Evolutionary conservation across 2,113 vertebrate species (phyloP), one percentile per base, ranked within the genome.

Genomic region (Epinephelus cyanopodus): DNA sequence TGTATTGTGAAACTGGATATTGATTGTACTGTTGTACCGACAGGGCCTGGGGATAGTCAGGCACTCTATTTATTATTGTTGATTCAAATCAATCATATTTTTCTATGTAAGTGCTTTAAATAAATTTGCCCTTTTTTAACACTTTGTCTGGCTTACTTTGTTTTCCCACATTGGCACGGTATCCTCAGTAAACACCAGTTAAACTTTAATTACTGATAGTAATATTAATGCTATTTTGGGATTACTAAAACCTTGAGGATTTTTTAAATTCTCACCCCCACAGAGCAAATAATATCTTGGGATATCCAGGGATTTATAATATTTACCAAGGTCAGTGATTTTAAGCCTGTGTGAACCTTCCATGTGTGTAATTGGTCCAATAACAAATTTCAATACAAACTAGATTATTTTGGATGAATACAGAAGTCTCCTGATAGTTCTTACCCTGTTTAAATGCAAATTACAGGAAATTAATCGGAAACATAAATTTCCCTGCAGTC

Each of bases 31-130:
- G 92, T 90, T 93, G 93, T 93, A 81, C 90, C 73, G 85, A 90
- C 77, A 83, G 90, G 89, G 92, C 92, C 94, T 94, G 94, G 78
- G 70, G 89, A 84, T 47, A 66, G 79, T 87, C 92, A 91, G 94
- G 91, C 91, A 74, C 88, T 93, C 90, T 96, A 95, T 95, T 95
- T 96, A 95, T 95, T 95, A 95, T 94, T 91, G 93, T 93, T 90
- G 92, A 95, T 89, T 95, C 92, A 94, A 92, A 95, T 95, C 92
- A 91, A 94, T 95, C 95, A 95, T 96, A 96, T 96, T 96, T 96
- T 96, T 96, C 90, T 96, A 96, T 95, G 91, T 94, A 93, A 95
- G 91, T 95, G 95, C 95, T 95, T 96, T 94, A 95, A 96, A 96
- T 96, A 95, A 96, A 96, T 90, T 87, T 92, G 89, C 91, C 91